phyloP scores from a whole-genome alignment of 2,888 invertebrate species.

The Andrena hattorfiana region DNA sequence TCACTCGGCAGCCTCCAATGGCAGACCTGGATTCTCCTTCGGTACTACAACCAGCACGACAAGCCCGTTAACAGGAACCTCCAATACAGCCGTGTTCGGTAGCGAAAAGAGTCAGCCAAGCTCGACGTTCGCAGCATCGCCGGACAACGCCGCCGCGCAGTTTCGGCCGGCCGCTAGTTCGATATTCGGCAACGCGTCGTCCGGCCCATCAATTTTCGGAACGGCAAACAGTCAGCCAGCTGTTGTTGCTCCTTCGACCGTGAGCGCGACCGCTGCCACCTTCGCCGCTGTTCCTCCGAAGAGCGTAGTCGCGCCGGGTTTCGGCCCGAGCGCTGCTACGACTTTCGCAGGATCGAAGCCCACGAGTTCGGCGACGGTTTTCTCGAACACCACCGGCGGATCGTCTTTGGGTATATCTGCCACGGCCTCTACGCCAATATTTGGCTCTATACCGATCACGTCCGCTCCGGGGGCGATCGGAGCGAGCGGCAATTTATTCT shows the following conservation, averaged over 20 bases:
- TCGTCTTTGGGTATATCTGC: not conserved
- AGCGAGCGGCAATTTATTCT: constrained; percentile 25
- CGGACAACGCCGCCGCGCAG: constrained; percentile 26
- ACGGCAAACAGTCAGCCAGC: constrained; percentile 20
- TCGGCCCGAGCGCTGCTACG: constrained; percentile 54
- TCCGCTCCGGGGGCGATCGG: not conserved
- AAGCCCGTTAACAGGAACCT: not conserved
- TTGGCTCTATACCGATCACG: constrained; percentile 20
- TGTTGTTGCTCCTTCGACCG: constrained; percentile 12
- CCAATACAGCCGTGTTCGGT: not conserved
- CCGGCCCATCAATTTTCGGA: constrained; percentile 50
- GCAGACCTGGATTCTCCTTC: constrained; percentile 65
- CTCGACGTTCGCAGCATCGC: constrained; percentile 33
- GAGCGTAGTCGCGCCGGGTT: constrained; percentile 53
- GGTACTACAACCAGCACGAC: constrained; percentile 32
- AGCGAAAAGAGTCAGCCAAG: not conserved
- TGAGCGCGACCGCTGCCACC: constrained; percentile 20
- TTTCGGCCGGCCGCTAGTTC: constrained; percentile 63
- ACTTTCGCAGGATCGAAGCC: constrained; percentile 35
- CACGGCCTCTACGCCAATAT: constrained; percentile 28
- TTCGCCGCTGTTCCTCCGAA: constrained; percentile 66
- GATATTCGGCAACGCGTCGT: constrained; percentile 58
- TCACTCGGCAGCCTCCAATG: constrained; percentile 2
- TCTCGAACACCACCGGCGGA: constrained; percentile 11
- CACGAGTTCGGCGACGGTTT: constrained; percentile 8